These are phyloP conservation scores for Balearica regulorum DNA, from an alignment of 2,797 vertebrate genomes.

Conservation along the genomic window DNA sequence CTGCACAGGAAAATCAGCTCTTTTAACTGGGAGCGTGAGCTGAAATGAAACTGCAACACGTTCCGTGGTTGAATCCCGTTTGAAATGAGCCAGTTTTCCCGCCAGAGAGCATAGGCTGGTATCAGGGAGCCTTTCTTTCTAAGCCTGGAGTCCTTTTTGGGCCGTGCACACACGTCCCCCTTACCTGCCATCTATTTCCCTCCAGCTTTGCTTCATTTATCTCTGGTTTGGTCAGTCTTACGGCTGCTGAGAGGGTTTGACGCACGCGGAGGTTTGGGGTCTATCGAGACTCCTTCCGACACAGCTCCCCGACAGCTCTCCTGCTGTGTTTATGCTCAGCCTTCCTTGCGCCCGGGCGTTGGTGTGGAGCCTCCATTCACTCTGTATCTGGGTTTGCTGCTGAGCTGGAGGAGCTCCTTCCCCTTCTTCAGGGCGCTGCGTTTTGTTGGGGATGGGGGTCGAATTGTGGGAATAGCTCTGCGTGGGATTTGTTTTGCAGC, in stretches of 20 bases:
- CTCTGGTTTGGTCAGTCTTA: not conserved
- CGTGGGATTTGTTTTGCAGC: not conserved
- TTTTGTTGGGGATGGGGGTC: not conserved
- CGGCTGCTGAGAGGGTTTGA: not conserved
- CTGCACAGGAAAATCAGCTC: rapidly evolving
- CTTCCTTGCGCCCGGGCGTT: rapidly evolving
- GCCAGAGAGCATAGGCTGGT: not conserved
- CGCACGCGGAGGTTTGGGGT: not conserved
- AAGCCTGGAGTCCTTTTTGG: not conserved
- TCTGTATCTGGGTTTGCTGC: not conserved
- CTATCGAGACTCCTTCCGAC: rapidly evolving
- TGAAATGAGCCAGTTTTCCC: not conserved
- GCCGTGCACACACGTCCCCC: rapidly evolving
- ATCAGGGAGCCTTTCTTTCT: not conserved
- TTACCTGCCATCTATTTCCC: not conserved
- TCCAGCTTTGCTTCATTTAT: not conserved
- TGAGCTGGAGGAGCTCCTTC: not conserved
- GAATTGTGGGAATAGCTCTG: not conserved
- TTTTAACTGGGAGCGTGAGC: not conserved
- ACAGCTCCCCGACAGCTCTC: not conserved
- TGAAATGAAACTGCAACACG: not conserved
- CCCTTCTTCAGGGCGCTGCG: not conserved
- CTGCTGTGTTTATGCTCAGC: not conserved
- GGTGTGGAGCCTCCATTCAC: rapidly evolving
- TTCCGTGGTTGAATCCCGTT: not conserved